Conservation (phyloP, 2,888 invertebrate species). For the Lycocerus yunnanus region DNA sequence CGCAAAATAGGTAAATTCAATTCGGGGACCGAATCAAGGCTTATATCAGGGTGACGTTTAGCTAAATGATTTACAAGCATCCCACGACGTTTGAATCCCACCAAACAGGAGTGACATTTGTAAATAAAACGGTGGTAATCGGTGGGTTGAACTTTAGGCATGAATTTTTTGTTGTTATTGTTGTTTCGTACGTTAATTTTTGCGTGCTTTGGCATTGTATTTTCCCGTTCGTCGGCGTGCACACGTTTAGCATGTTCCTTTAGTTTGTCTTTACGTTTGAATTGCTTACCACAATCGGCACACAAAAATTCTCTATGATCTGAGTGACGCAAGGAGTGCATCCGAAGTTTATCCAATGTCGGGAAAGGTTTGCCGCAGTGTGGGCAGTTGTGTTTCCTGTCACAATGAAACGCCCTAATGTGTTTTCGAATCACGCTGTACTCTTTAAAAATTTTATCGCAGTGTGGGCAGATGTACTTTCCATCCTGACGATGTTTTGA, state of each 20-base stretch:
- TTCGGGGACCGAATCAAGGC: constrained; percentile 70
- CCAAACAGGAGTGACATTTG: constrained; percentile 75
- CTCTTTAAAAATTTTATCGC: constrained; percentile 68
- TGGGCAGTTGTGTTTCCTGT: constrained; percentile 68
- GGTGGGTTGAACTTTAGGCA: constrained; percentile 62
- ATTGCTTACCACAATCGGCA: constrained; percentile 75
- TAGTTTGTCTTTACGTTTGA: constrained; percentile 76
- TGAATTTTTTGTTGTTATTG: constrained; percentile 57
- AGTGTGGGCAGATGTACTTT: constrained; percentile 70
- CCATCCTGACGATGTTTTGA: constrained; percentile 67
- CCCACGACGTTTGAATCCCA: constrained; percentile 79
- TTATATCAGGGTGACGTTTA: constrained; percentile 71
- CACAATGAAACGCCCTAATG: constrained; percentile 71
- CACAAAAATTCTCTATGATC: constrained; percentile 73
- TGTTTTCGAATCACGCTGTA: constrained; percentile 75
- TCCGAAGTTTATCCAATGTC: constrained; percentile 70
- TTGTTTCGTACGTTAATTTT: constrained; percentile 36
- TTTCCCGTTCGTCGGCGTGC: constrained; percentile 58
- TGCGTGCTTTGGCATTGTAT: constrained; percentile 48
- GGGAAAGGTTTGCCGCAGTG: constrained; percentile 73
- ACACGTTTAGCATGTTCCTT: constrained; percentile 73
- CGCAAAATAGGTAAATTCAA: constrained; percentile 77
- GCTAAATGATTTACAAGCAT: constrained; percentile 86
- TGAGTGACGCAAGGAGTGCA: constrained; percentile 72
- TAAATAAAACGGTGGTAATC: constrained; percentile 76